A percentile compares a stretch with the other conserved stretches of the same genome.
phyloP scores from a whole-genome alignment of 2,113 vertebrate species.

The Microcebus murinus region DNA sequence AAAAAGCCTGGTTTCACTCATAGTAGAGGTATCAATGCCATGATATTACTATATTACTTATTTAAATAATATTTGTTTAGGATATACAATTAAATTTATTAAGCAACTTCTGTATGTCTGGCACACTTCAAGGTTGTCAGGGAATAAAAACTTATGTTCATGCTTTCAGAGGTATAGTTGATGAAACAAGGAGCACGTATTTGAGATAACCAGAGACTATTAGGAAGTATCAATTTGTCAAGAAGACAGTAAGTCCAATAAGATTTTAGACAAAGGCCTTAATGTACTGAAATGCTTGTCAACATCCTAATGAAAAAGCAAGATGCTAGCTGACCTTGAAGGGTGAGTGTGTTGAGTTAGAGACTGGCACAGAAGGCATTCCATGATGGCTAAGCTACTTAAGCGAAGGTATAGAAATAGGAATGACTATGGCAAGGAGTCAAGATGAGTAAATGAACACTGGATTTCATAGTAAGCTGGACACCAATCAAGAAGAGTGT shows the following conservation, averaged over 20 bases:
- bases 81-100: background rate
- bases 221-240: background rate
- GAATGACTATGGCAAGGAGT: background rate
- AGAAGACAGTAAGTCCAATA: background rate
- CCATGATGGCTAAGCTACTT: background rate
- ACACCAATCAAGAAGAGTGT: background rate
- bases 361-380: background rate
- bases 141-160: background rate
- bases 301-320: background rate
- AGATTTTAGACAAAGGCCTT: conserved; percentile 30
- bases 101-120: background rate
- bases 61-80: conserved; percentile 15
- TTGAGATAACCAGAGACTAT: background rate
- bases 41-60: background rate
- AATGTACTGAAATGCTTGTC: background rate
- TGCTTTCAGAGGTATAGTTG: background rate
- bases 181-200: background rate
- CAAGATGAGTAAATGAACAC: background rate
- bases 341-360: background rate
- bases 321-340: background rate
- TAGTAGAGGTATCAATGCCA: background rate
- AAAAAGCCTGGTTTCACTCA: conserved; percentile 21
- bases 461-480: background rate
- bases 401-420: background rate
- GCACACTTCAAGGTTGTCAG: background rate